These are phyloP conservation scores for Tenthredo livida DNA, from an alignment of 2,888 invertebrate species.

Conservation along the genomic window DNA sequence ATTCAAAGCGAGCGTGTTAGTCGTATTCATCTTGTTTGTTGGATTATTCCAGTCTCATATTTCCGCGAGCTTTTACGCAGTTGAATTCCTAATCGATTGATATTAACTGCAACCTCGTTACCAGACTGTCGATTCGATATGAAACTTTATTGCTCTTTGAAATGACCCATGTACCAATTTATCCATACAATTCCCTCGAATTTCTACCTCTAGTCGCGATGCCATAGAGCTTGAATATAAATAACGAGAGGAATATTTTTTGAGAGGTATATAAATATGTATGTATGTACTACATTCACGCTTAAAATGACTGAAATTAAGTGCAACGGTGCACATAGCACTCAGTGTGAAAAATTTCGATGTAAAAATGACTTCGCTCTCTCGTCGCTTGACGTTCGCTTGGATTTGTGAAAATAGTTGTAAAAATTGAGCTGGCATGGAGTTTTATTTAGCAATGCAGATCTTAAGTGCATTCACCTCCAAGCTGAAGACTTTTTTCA, in stretches of 20 bases:
- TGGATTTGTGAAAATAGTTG: neutral
- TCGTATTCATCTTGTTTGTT: neutral
- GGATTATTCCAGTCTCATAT: neutral
- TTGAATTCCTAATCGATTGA: conserved; percentile 17
- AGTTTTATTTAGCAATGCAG: neutral
- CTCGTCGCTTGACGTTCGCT: neutral
- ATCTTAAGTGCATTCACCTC: neutral
- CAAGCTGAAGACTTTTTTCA: neutral
- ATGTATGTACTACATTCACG: too few species aligned
- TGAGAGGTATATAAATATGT: neutral
- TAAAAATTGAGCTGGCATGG: neutral
- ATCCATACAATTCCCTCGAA: neutral
- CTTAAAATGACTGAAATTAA: neutral
- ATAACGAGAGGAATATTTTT: neutral
- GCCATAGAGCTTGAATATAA: neutral
- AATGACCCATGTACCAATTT: conserved; percentile 14
- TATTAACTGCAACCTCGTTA: conserved; percentile 23
- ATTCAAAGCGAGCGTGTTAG: neutral
- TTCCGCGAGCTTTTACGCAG: neutral
- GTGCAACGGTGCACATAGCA: neutral
- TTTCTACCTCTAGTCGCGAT: neutral
- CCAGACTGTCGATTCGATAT: neutral
- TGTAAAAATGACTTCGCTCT: neutral
- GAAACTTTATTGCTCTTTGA: conserved; percentile 24
- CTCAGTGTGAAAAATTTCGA: neutral